Conservation (phyloP, 2,113 vertebrate genomes). For the Brachyistius frenatus region DNA sequence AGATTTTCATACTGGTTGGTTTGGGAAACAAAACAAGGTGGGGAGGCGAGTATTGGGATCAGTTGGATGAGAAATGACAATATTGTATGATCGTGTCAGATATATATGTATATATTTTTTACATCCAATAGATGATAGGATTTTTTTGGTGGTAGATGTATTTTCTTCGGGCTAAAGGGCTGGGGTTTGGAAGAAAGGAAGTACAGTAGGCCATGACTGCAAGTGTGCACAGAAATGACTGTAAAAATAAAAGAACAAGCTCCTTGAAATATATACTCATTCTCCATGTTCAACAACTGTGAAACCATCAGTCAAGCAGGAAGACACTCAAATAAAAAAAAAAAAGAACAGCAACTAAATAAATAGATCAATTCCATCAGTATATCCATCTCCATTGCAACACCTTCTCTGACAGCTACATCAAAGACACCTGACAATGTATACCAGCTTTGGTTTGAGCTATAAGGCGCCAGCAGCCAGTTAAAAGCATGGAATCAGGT, state of each 20-base stretch:
- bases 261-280: neutral
- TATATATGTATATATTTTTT: too few species aligned
- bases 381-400: constrained; percentile 44
- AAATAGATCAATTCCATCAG: neutral
- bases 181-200: too few species aligned
- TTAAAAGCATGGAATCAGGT: constrained; percentile 24
- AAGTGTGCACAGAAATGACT: too few species aligned
- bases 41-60: neutral
- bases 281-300: constrained; percentile 6
- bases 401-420: constrained; percentile 18
- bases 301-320: constrained; percentile 13
- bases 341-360: neutral
- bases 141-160: too few species aligned
- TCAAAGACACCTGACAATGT: constrained; percentile 36
- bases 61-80: too few species aligned
- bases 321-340: constrained; percentile 17
- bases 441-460: constrained; percentile 33
- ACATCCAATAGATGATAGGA: too few species aligned
- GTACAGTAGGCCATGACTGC: too few species aligned
- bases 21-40: neutral
- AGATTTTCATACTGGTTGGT: neutral
- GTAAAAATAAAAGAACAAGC: too few species aligned
- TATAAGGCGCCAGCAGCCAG: neutral
- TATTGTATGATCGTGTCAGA: neutral
- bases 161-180: too few species aligned